Conservation (phyloP, 2,797 vertebrate genomes). For the Falco berigora region DNA sequence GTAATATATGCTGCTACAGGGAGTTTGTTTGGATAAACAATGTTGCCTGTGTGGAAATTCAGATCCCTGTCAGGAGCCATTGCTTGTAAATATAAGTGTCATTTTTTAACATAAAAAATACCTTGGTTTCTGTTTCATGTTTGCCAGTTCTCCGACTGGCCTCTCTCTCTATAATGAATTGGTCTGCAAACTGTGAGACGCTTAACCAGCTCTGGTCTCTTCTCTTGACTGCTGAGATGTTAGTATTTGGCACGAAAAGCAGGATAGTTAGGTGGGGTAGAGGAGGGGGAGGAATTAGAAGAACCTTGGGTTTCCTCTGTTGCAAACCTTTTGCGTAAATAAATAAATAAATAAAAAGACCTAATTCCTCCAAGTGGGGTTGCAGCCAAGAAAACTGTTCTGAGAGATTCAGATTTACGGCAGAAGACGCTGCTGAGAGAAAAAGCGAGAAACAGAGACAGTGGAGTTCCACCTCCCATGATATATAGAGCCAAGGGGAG, state of each 20-base stretch:
- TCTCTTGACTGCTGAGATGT: neutral
- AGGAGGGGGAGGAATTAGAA: neutral
- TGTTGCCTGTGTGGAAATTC: slow-evolving; percentile 22
- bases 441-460: slow-evolving; percentile 54
- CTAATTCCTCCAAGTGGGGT: neutral
- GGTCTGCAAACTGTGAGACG: neutral
- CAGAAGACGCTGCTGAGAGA: slow-evolving; percentile 55
- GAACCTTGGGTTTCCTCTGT: neutral
- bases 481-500: slow-evolving; percentile 66
- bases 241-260: neutral
- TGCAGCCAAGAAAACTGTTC: slow-evolving; percentile 45
- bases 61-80: slow-evolving; percentile 31
- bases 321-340: neutral
- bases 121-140: slow-evolving; percentile 18
- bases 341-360: neutral
- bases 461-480: slow-evolving; percentile 54
- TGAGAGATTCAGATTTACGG: slow-evolving; percentile 56
- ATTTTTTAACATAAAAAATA: slow-evolving; percentile 40
- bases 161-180: neutral
- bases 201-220: neutral
- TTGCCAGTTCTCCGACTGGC: slow-evolving; percentile 18
- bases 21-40: slow-evolving; percentile 52
- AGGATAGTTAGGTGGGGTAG: neutral
- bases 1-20: slow-evolving; percentile 26
- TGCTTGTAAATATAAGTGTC: slow-evolving; percentile 44